Base-by-base conservation (phyloP, 1,140 invertebrate genomes). In the Doryteuthis pealeii region DNA sequence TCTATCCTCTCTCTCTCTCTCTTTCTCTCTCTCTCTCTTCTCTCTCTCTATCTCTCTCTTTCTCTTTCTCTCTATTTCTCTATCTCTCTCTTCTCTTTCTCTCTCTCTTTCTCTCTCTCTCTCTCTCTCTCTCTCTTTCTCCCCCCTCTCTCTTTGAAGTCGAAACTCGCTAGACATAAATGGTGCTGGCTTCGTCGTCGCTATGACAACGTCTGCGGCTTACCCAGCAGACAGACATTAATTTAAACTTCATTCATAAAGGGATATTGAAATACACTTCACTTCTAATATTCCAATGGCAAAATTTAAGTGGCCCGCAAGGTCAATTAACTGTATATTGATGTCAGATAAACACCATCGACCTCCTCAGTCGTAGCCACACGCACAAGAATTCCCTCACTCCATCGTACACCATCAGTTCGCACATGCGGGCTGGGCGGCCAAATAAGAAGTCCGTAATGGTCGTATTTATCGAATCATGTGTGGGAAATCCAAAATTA, bases 101-200 rank as follows among this genome's bases (percentile, higher is more conserved):
- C n/a, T 68, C 65, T 22, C 65, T 40, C 30, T 32, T 32, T 26
- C 65, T 67, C 65, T 67, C 65, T 67, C 65, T 67, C 65, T 32
- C 65, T 26, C 65, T 67, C 65, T 67, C 65, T 67, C 65, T 67
- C 65, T 67, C 26, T 32, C 65, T 67, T 26, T 67, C 65, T 67
- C 65, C 26, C 65, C n/a, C n/a, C n/a, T n/a, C n/a, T n/a, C n/a
- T n/a, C n/a, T n/a, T n/a, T n/a, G n/a, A n/a, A n/a, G n/a, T n/a
- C n/a, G n/a, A n/a, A n/a, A n/a, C n/a, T n/a, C n/a, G n/a, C n/a
- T n/a, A n/a, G n/a, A n/a, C n/a, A n/a, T n/a, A n/a, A n/a, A n/a
- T n/a, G n/a, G n/a, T n/a, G n/a, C n/a, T n/a, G n/a, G n/a, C n/a
- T n/a, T n/a, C n/a, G n/a, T n/a, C n/a, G n/a, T n/a, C n/a, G n/a